Percentiles rank a stretch among this genome's conserved stretches.
Evolutionary conservation across 2,113 vertebrate species (phyloP).

Genomic region (Datnioides undecimradiatus): DNA sequence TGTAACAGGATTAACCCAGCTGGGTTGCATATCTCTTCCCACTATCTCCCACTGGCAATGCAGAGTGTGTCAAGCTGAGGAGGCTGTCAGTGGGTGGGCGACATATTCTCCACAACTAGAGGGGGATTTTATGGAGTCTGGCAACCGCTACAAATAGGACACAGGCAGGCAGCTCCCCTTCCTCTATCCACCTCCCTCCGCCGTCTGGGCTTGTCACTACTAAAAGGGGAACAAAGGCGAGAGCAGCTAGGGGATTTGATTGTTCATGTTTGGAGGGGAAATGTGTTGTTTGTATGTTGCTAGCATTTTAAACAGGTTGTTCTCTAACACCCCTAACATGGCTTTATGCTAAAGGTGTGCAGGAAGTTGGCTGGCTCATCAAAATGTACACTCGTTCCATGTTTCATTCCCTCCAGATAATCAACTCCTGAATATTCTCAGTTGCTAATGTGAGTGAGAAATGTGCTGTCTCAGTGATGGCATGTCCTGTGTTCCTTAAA

Average conservation of each 20-base stretch:
- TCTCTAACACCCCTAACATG: constrained; percentile 25
- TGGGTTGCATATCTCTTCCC: constrained; percentile 68
- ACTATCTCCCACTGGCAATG: constrained; percentile 76
- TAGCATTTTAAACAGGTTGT: constrained; percentile 50
- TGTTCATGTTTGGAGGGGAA: constrained; percentile 59
- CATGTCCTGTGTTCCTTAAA: constrained; percentile 38
- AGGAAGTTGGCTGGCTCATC: constrained; percentile 27
- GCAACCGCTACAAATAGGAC: constrained; percentile 78
- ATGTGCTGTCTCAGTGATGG: constrained; percentile 22
- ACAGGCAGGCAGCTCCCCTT: constrained; percentile 69
- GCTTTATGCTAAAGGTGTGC: constrained; percentile 32
- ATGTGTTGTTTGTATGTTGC: constrained; percentile 57
- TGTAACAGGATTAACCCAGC: constrained; percentile 77
- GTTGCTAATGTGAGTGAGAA: constrained; percentile 22
- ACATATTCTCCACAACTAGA: constrained; percentile 75
- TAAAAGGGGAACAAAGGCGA: constrained; percentile 71
- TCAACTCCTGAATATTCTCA: constrained; percentile 34
- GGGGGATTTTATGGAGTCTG: constrained; percentile 80
- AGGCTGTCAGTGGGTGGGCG: constrained; percentile 78
- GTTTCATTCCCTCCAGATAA: background rate
- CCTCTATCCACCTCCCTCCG: constrained; percentile 61
- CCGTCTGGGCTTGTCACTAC: constrained; percentile 73
- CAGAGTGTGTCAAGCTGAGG: constrained; percentile 72
- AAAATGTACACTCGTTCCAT: background rate
- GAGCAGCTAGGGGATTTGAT: constrained; percentile 63